Base-by-base conservation (phyloP, 1,140 invertebrate genomes). In the Temnothorax nylanderi region DNA sequence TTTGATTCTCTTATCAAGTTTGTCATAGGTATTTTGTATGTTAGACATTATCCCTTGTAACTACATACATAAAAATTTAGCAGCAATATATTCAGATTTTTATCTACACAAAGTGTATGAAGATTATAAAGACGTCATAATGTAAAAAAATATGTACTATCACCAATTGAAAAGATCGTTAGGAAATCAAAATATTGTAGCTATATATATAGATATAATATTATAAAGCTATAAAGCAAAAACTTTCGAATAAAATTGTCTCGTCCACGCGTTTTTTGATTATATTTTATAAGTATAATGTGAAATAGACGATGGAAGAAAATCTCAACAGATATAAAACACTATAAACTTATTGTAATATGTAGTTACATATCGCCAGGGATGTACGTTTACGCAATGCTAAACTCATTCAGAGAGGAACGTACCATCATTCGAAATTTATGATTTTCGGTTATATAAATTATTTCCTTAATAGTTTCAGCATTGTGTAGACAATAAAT, bases 401-500 rank as follows among this genome's bases (percentile, higher is more conserved):
- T 82, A 82, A 62, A 81, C 47, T 67, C n/a, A 26, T 81, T 71
- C 26, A 67, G 10, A 21, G 51, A 82, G 41, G 37, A 58, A 72
- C 72, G 8, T 72, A 90, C 11, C 67, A 49, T 54, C 54, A 58
- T 41, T 60, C 67, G 2, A 16, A 72, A 49, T 89, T 62, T 7
- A 74, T 56, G 34, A 51, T 58, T 81, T 54, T 58, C 13, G 34
- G 26, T 1, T 4, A 75, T 26, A 80, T 81, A 87, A 82, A 26
- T 67, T 76, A 87, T 60, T 91, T 85, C 86, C 74, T 90, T 81
- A 85, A 80, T 87, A 85, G 47, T 92, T 90, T 91, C 88, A 93
- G 80, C 90, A 93, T 93, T 91, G 89, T 82, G 74, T 82, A 89
- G 89, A 89, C 88, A 75, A 69, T 71, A 85, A 89, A 82, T 85